Evolutionary conservation across 2,888 invertebrate species (phyloP), one percentile per base, ranked within the genome.

Genomic region (Gibbula magus): DNA sequence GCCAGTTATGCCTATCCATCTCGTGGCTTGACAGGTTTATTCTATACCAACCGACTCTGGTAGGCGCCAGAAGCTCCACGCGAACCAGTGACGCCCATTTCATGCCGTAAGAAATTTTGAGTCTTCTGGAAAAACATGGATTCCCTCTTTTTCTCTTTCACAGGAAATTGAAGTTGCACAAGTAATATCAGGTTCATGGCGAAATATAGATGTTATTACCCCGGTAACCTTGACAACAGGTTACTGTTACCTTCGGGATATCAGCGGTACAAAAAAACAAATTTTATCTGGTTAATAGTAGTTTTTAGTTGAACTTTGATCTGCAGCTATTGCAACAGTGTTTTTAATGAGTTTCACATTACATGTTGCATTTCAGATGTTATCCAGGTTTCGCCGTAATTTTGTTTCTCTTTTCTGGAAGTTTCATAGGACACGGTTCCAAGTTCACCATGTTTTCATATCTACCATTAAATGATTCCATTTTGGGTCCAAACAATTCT

Each of bases 91-190:
- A 35, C 70, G 70, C 70, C 70, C 20, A 32, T 32, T 70, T 39
- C 32, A 35, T 35, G 70, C 39, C 70, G n/a, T 10, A 32, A 70
- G 70, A 70, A 39, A 70, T n/a, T 39, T 39, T n/a, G 8, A 39
- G 20, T 70, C 70, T 70, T 18, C 70, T 35, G 18, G 35, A 20
- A 56, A 22, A 70, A 32, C 35, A 18, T 32, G 70, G 35, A 39
- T 70, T n/a, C 25, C 32, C 39, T 70, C 70, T 70, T 70, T 70
- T 70, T 70, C 70, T 35, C 39, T 35, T 39, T 70, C 18, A 39
- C 70, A 70, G 70, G 70, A 70, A 70, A 70, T 70, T 70, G 70
- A 35, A 39, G 70, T 70, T 35, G 70, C 39, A 39, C 70, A 70
- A 70, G 70, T 70, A 70, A 70, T 70, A 20, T 70, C 39, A 39